Base-by-base conservation (phyloP, 2,113 vertebrate genomes). In the Brevimyrus niger region DNA sequence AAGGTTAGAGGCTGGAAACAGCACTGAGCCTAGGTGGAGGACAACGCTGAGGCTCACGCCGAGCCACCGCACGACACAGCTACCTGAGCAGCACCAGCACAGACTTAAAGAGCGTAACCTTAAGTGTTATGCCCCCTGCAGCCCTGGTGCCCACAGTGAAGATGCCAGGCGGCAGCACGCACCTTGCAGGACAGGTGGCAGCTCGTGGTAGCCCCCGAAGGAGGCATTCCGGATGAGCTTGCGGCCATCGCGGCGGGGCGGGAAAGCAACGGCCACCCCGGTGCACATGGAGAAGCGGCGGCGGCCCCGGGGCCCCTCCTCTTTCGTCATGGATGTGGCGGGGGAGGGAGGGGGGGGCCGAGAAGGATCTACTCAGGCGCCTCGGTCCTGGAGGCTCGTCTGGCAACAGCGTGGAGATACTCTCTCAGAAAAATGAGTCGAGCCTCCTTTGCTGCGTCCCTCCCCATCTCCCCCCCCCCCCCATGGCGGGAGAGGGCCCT, bases 171-270 rank as follows among this genome's bases (percentile, higher is more conserved):
- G 35, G 15, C 73, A 42, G 42, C 87, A 97, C 97, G 95, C 97
- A 99, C 98, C 98, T 99, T 97, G 94, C 92, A 97, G 92, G 73
- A 96, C 93, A 93, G 97, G 97, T 86, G 97, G 95, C 92, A 99
- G 96, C 93, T 98, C 97, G 35, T 98, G 97, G 95, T 98, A 99
- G 90, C 98, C 98, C 90, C 98, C 98, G 88, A 99, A 99, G 0
- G 98, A 99, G 94, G 98, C 98, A 91, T 99, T 99, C 95, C 98
- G 97, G 95, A 97, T 94, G 93, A 99, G 98, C 94, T 97, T 99
- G 93, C 97, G 97, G 95, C 97, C 97, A 89, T 97, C 97, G 38
- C 96, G 95, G 94, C 97, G 96, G 35, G 96, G 93, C 90, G 97
- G 96, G 93, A 97, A 96, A 90, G 96, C 94, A 19, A 96, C 94